phyloP scores from a whole-genome alignment of 2,113 vertebrate species.

The Cichladusa arquata region DNA sequence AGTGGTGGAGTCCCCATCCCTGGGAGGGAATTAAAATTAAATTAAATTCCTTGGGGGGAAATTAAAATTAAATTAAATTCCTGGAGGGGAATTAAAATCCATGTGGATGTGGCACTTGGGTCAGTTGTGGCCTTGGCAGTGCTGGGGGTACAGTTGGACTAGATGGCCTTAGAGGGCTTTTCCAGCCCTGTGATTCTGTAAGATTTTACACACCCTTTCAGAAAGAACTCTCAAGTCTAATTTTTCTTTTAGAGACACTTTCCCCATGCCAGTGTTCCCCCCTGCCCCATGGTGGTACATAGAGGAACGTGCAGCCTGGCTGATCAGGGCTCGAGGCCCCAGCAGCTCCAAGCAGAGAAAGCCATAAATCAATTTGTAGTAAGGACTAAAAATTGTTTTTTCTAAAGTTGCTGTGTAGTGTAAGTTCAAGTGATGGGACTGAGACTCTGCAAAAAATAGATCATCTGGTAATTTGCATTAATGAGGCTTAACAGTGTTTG shows the following conservation, averaged over 20 bases:
- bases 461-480: slow-evolving; percentile 67
- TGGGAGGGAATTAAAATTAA: too few relatives aligned
- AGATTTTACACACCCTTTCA: not conserved
- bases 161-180: accelerated
- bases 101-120: not conserved
- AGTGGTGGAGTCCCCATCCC: not conserved
- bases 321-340: not conserved
- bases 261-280: accelerated
- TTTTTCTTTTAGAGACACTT: accelerated
- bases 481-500: slow-evolving; percentile 66
- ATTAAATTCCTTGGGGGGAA: too few relatives aligned
- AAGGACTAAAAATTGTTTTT: slow-evolving; percentile 3
- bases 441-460: slow-evolving; percentile 35
- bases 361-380: not conserved
- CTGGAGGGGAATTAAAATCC: not conserved
- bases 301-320: accelerated
- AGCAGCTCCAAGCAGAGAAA: not conserved
- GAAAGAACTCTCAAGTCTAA: not conserved
- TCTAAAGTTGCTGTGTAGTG: not conserved
- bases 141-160: not conserved
- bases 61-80: not conserved
- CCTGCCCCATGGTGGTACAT: accelerated
- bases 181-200: not conserved
- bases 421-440: not conserved
- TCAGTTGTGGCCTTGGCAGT: not conserved